A percentile compares a stretch with the other conserved stretches of the same genome.
These are phyloP conservation scores for Meliscaeva auricollis DNA, from an alignment of 2,888 invertebrate species.

Conservation along the genomic window DNA sequence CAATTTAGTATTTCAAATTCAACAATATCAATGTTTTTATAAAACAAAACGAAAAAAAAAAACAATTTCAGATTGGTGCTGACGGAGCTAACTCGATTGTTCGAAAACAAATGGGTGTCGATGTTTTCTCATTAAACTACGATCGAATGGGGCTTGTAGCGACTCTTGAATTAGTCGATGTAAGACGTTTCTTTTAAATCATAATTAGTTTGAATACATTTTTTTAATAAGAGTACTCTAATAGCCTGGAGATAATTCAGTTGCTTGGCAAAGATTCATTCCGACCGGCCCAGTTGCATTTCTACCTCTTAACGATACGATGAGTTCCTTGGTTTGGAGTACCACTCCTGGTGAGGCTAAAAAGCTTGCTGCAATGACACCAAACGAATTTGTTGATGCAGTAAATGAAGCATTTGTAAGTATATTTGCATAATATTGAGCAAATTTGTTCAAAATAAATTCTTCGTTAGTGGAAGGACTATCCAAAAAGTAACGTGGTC, in stretches of 20 bases:
- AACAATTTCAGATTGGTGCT: slow-evolving; percentile 90
- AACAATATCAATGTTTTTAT: no score
- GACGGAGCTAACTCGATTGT: slow-evolving; percentile 97
- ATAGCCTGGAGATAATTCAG: slow-evolving; percentile 90
- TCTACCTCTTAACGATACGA: slow-evolving; percentile 91
- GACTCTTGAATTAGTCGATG: slow-evolving; percentile 92
- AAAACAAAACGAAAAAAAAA: no score
- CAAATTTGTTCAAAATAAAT: not conserved
- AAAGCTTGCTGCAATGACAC: slow-evolving; percentile 88
- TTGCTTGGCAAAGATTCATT: slow-evolving; percentile 98
- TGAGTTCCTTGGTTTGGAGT: slow-evolving; percentile 98
- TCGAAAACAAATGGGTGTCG: slow-evolving; percentile 91
- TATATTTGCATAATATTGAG: slow-evolving; percentile 36
- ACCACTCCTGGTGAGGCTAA: slow-evolving; percentile 91
- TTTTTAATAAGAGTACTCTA: not conserved
- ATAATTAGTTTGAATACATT: not conserved
- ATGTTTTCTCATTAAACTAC: slow-evolving; percentile 93
- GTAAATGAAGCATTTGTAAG: slow-evolving; percentile 94
- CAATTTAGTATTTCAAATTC: no score
- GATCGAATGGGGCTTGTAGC: slow-evolving; percentile 97
- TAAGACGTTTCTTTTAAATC: slow-evolving; percentile 81
- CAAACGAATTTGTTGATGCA: slow-evolving; percentile 93
- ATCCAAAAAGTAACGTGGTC: slow-evolving; percentile 80
- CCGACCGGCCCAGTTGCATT: slow-evolving; percentile 96
- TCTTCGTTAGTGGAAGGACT: slow-evolving; percentile 79